phyloP scores from a whole-genome alignment of 2,113 vertebrate species.

The Chauna torquata region DNA sequence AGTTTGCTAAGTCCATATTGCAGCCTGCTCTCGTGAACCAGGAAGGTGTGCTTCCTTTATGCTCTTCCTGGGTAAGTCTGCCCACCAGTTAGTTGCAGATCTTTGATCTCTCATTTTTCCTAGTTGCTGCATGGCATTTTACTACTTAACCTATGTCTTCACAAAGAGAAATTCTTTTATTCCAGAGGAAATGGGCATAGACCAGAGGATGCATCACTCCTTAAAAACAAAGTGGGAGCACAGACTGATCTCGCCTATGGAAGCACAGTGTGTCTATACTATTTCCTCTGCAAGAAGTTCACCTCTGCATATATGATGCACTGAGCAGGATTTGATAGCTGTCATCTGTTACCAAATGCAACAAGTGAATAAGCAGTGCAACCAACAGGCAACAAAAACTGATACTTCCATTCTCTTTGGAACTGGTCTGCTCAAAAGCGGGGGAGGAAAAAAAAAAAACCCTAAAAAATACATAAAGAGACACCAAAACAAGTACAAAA shows the following conservation, averaged over 20 bases:
- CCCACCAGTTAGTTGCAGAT: not conserved
- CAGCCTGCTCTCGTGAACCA: not conserved
- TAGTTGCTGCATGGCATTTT: not conserved
- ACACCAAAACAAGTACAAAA: not conserved
- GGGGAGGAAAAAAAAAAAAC: not conserved
- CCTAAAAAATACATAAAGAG: not conserved
- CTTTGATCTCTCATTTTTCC: not conserved
- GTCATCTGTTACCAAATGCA: not conserved
- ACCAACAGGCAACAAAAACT: not conserved
- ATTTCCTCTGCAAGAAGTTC: not conserved
- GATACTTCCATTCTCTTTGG: not conserved
- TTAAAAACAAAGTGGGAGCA: not conserved
- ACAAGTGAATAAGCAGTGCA: not conserved
- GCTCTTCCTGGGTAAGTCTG: not conserved
- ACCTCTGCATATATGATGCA: not conserved
- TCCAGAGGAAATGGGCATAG: not conserved
- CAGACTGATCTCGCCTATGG: accelerated
- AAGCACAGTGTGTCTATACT: accelerated
- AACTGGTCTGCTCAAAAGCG: not conserved
- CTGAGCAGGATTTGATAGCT: not conserved
- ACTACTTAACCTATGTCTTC: not conserved
- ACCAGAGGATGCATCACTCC: not conserved
- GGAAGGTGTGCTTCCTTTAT: not conserved
- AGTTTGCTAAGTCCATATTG: not conserved
- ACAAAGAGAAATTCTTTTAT: not conserved